phyloP scores from a whole-genome alignment of 2,888 invertebrate species.

The Ochropacha duplaris region DNA sequence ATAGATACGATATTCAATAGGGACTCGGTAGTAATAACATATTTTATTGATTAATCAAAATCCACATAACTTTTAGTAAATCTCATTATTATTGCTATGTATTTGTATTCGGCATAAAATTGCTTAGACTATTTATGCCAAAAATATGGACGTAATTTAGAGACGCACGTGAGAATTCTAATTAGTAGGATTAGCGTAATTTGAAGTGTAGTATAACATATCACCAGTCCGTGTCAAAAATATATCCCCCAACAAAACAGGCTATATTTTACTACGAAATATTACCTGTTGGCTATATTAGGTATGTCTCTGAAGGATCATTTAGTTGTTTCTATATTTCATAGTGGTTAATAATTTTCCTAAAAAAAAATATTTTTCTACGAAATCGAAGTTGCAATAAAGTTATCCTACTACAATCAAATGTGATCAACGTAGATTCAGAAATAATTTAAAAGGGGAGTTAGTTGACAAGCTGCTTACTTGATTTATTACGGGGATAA shows the following conservation, averaged over 20 bases:
- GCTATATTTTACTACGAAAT: not conserved
- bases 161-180: not conserved
- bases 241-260: not conserved
- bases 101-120: not conserved
- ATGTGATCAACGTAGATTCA: not conserved
- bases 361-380: not conserved
- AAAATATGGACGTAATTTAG: not conserved
- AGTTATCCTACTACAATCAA: not conserved
- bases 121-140: not conserved
- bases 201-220: not conserved
- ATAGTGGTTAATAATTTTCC: no score
- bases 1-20: no score
- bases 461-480: not conserved
- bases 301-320: not conserved
- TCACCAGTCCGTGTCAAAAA: not conserved
- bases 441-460: not conserved
- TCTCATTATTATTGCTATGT: no score
- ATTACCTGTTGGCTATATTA: not conserved
- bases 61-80: no score
- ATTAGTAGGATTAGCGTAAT: not conserved
- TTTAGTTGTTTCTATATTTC: conserved; percentile 1
- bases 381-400: not conserved
- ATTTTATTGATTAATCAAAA: no score
- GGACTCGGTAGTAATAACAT: no score
- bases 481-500: not conserved